Evolutionary conservation across 1,140 invertebrate species (phyloP).

Genomic region (Ectropis grisescens): DNA sequence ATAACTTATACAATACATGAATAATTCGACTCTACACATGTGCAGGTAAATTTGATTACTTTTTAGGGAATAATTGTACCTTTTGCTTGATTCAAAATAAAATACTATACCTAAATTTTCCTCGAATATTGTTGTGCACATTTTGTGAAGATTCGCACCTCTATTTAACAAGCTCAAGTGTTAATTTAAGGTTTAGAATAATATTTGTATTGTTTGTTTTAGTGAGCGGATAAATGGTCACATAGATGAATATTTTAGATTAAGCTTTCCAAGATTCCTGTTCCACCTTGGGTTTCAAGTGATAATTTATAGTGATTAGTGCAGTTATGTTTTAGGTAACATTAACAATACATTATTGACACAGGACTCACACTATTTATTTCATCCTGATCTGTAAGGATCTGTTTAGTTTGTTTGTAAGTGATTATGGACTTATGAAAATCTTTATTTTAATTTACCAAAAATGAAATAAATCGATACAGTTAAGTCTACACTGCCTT

Average conservation of each 20-base stretch:
- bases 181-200: not conserved
- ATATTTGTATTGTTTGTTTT: conserved; percentile 27
- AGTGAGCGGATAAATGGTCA: conserved; percentile 36
- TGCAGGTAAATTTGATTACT: conserved; percentile 22
- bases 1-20: conserved; percentile 35
- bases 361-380: conserved; percentile 62
- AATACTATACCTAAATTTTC: conserved; percentile 1
- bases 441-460: conserved; percentile 67
- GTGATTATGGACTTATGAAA: conserved; percentile 63
- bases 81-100: too few relatives aligned
- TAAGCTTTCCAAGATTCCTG: conserved; percentile 62
- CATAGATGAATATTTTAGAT: conserved; percentile 55
- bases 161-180: not conserved
- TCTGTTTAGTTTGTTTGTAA: conserved; percentile 58
- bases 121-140: not conserved
- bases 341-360: conserved; percentile 49
- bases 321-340: conserved; percentile 53
- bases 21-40: conserved; percentile 31
- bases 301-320: conserved; percentile 66
- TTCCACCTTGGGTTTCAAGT: conserved; percentile 59
- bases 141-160: not conserved
- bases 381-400: conserved; percentile 65
- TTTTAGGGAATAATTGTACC: not conserved
- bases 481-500: conserved; percentile 48
- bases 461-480: conserved; percentile 65